Evolutionary conservation across 2,797 vertebrate genomes (phyloP).

Genomic region (Hybognathus amarus): DNA sequence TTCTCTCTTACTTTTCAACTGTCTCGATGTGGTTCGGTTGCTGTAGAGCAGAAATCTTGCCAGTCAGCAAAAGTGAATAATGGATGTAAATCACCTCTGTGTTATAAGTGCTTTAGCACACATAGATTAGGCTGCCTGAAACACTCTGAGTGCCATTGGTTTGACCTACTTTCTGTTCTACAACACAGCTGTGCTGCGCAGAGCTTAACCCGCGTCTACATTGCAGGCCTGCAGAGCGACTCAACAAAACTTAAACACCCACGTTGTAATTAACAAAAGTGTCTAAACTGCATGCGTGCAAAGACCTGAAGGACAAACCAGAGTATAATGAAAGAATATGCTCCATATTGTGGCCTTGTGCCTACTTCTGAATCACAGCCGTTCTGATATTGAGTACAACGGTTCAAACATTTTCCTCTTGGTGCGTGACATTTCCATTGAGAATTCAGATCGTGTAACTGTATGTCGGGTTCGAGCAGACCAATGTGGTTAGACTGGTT

Average conservation of each 20-base stretch:
- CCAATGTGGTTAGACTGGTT: slow-evolving; percentile 38
- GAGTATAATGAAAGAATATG: not conserved
- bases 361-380: not conserved
- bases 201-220: slow-evolving; percentile 39
- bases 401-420: not conserved
- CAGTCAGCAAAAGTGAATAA: slow-evolving; percentile 70
- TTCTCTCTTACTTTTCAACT: slow-evolving; percentile 18
- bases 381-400: not conserved
- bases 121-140: slow-evolving; percentile 1
- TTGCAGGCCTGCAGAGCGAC: not conserved
- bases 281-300: not conserved
- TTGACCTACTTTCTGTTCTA: slow-evolving; percentile 78
- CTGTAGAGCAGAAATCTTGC: slow-evolving; percentile 60
- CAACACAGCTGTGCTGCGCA: slow-evolving; percentile 72
- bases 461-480: slow-evolving; percentile 19
- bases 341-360: not conserved
- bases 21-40: slow-evolving; percentile 25
- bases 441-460: slow-evolving; percentile 16
- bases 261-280: not conserved
- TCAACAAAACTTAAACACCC: not conserved
- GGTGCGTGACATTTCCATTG: not conserved
- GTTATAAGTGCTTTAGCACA: slow-evolving; percentile 44
- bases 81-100: slow-evolving; percentile 66
- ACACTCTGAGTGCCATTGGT: slow-evolving; percentile 20
- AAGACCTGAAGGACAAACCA: not conserved